A percentile compares a stretch with the other conserved stretches of the same genome.
Conservation (phyloP, 2,797 vertebrate genomes). For the Lophotriccus pileatus region DNA sequence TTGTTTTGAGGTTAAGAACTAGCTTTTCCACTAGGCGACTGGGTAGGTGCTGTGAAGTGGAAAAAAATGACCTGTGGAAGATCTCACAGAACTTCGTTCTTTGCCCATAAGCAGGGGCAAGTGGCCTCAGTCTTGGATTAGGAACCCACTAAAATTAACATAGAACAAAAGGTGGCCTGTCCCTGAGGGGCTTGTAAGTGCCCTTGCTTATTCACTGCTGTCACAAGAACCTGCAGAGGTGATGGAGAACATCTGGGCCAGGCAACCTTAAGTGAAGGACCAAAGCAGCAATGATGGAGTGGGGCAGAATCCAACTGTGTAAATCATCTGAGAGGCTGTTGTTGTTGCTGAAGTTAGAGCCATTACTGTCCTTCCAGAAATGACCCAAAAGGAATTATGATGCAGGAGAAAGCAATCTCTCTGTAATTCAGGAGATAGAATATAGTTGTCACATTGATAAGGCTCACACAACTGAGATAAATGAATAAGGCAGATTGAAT, state of each 20-base stretch:
- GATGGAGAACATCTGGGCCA: not conserved
- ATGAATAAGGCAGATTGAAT: not conserved
- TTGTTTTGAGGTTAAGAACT: not conserved
- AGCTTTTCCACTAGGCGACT: not conserved
- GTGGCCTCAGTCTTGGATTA: not conserved
- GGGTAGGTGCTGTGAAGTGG: not conserved
- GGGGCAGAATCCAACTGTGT: not conserved
- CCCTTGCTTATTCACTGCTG: not conserved
- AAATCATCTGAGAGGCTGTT: not conserved
- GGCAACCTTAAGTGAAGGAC: not conserved
- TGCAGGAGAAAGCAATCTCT: not conserved
- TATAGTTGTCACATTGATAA: not conserved
- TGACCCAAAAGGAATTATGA: not conserved
- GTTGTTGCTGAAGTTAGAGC: not conserved
- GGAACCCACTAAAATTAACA: not conserved
- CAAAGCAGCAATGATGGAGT: not conserved
- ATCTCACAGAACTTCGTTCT: not conserved
- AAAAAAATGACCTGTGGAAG: not conserved
- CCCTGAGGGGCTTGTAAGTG: not conserved
- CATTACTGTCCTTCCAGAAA: not conserved
- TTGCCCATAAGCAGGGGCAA: not conserved
- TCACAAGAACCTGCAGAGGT: not conserved
- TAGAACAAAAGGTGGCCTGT: not conserved
- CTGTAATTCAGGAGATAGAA: not conserved
- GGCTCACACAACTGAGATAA: not conserved